Percentiles rank a stretch among this genome's conserved stretches.
These are phyloP conservation scores for Watsonalla binaria DNA, from an alignment of 2,888 invertebrate species.

Conservation along the genomic window DNA sequence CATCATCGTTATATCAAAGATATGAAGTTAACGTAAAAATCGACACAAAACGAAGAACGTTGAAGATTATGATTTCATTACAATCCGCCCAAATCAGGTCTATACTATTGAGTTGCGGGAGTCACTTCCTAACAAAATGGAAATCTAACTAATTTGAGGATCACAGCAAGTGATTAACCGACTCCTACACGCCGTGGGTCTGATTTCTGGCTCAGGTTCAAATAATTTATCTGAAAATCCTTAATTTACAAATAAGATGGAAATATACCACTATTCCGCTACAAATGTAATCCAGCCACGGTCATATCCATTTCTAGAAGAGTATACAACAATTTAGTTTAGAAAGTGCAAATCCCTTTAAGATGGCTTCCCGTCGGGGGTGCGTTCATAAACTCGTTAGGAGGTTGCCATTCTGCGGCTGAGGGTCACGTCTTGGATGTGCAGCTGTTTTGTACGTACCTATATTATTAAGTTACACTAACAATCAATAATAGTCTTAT, in stretches of 20 bases:
- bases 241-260: not conserved
- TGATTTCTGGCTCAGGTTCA: not conserved
- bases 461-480: no score
- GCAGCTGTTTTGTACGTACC: constrained; percentile 2
- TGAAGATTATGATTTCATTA: no score
- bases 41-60: no score
- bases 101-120: no score
- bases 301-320: constrained; percentile 35
- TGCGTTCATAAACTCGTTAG: constrained; percentile 76
- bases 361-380: constrained; percentile 62
- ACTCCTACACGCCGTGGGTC: no score
- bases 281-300: constrained; percentile 10
- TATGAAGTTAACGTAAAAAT: no score
- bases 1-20: no score
- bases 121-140: no score
- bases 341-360: constrained; percentile 74
- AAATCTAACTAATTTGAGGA: no score
- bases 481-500: not conserved
- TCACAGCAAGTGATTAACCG: no score
- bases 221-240: not conserved
- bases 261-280: not conserved
- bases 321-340: constrained; percentile 56
- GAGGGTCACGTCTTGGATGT: constrained; percentile 64
- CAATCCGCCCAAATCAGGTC: no score
- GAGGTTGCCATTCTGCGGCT: constrained; percentile 64